Percentiles rank a stretch among this genome's conserved stretches.
Conservation (phyloP, 2,113 vertebrate species). For the Nesogale talazaci region DNA sequence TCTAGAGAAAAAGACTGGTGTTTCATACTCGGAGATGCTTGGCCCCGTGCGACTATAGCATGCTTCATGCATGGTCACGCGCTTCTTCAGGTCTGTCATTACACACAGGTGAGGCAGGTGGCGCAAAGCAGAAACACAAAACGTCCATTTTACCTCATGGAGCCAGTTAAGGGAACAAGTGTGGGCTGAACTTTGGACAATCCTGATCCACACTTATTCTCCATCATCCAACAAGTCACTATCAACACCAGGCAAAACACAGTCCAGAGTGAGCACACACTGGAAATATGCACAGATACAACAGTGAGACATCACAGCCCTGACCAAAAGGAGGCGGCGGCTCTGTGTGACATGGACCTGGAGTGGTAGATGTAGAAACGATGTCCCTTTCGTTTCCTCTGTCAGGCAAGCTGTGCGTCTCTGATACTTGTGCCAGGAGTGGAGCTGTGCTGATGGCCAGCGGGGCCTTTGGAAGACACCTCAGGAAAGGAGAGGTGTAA, state of each 20-base stretch:
- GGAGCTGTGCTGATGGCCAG: slow-evolving; percentile 3
- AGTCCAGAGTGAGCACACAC: not conserved
- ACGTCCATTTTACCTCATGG: slow-evolving; percentile 65
- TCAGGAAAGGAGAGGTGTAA: slow-evolving; percentile 33
- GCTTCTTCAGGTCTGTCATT: not conserved
- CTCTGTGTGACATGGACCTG: not conserved
- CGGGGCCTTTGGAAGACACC: slow-evolving; percentile 50
- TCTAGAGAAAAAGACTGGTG: not conserved
- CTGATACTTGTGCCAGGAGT: slow-evolving; percentile 55
- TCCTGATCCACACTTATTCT: slow-evolving; percentile 65
- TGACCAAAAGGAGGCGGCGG: slow-evolving; percentile 33
- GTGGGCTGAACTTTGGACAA: slow-evolving; percentile 65
- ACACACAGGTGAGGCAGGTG: not conserved
- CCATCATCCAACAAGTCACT: slow-evolving; percentile 67
- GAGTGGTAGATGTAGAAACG: slow-evolving; percentile 56
- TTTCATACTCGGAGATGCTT: too few relatives aligned
- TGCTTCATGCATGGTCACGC: not conserved
- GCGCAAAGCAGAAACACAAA: slow-evolving; percentile 29
- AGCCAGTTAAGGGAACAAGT: slow-evolving; percentile 56
- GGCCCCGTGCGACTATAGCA: not conserved
- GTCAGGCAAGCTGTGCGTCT: slow-evolving; percentile 28
- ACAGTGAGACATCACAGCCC: not conserved
- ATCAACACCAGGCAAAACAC: slow-evolving; percentile 59
- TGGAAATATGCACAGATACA: slow-evolving; percentile 15
- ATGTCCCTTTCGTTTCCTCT: slow-evolving; percentile 24